These are phyloP conservation scores for Cecidostiba fungosa DNA, from an alignment of 2,888 invertebrate species.

Conservation along the genomic window DNA sequence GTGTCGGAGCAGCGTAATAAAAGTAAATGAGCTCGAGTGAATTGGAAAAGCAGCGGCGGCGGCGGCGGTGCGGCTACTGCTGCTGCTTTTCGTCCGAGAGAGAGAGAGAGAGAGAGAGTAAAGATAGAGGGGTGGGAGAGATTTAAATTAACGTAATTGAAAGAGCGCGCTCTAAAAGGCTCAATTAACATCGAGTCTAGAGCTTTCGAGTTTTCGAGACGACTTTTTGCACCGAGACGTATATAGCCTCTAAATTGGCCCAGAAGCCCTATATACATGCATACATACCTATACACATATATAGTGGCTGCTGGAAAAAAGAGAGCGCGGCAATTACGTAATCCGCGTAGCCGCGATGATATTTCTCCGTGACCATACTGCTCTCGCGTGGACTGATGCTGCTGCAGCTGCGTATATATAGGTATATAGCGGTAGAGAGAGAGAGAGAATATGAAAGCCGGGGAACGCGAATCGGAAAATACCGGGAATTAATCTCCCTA, in stretches of 20 bases:
- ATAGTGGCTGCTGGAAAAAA: too few relatives aligned
- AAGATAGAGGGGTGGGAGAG: neutral
- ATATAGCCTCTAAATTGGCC: slow-evolving; percentile 4
- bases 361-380: neutral
- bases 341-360: too few relatives aligned
- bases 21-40: slow-evolving; percentile 64
- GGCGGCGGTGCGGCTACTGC: slow-evolving; percentile 55
- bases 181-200: slow-evolving; percentile 63
- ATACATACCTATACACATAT: too few relatives aligned
- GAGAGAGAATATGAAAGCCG: neutral
- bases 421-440: too few relatives aligned
- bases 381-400: too few relatives aligned
- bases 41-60: slow-evolving; percentile 57
- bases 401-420: neutral
- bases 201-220: slow-evolving; percentile 54
- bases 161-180: slow-evolving; percentile 52
- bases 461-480: slow-evolving; percentile 4
- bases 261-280: neutral
- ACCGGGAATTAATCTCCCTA: neutral
- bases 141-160: slow-evolving; percentile 65
- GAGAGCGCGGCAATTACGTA: neutral
- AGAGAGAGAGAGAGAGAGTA: slow-evolving; percentile 57
- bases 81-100: slow-evolving; percentile 16
- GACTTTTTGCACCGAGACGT: slow-evolving; percentile 17
- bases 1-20: slow-evolving; percentile 28